Percentiles rank a stretch among this genome's conserved stretches.
Evolutionary conservation across 2,797 vertebrate species (phyloP).

Genomic region (Tarsius wallacei): DNA sequence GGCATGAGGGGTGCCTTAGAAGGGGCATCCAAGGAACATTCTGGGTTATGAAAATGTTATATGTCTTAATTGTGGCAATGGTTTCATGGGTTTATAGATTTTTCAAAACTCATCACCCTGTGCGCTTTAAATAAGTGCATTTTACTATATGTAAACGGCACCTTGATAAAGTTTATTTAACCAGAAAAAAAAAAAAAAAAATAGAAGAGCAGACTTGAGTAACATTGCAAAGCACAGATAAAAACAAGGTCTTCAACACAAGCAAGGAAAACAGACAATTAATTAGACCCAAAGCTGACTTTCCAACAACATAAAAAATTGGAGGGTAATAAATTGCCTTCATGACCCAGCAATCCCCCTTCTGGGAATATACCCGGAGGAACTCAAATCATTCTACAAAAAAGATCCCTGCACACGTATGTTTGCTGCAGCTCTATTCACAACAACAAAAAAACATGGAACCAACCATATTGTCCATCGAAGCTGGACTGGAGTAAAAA

Average conservation of each 20-base stretch:
- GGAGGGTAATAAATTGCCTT: neutral
- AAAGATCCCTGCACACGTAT: too few relatives aligned
- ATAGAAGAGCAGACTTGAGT: neutral
- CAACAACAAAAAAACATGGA: too few relatives aligned
- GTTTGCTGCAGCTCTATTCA: too few relatives aligned
- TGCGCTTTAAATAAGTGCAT: neutral
- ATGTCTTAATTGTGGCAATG: neutral
- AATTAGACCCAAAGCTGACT: neutral
- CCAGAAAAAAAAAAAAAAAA: neutral
- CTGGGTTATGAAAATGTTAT: neutral
- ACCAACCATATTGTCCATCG: too few relatives aligned
- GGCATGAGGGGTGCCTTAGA: neutral
- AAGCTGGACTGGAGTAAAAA: too few relatives aligned
- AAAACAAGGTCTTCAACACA: conserved; percentile 30
- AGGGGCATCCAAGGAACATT: neutral
- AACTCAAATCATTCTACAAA: too few relatives aligned
- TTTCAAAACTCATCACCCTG: neutral
- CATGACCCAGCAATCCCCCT: too few relatives aligned
- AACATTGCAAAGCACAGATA: neutral
- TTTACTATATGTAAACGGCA: neutral
- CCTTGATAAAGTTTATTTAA: conserved; percentile 1
- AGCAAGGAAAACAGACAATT: neutral
- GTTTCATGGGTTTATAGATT: neutral
- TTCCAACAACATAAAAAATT: neutral
- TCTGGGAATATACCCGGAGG: too few relatives aligned